Evolutionary conservation across 2,888 invertebrate genomes (phyloP), one percentile per base, ranked within the genome.

Genomic region (Scotopteryx bipunctaria): DNA sequence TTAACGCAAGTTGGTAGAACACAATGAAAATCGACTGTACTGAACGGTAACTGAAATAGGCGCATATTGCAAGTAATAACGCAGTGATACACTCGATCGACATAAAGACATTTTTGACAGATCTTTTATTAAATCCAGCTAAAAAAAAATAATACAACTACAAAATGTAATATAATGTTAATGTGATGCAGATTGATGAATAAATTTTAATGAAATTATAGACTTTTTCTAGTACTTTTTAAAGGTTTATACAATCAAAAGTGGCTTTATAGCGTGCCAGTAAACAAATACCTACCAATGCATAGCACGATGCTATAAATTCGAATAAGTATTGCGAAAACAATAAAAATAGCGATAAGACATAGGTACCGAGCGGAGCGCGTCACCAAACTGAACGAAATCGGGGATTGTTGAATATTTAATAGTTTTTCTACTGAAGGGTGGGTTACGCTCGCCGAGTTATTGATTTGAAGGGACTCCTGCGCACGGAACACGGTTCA

Each of bases 291-390:
- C 88, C 67, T 81, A 90, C 89, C 88, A 89, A 76, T 76, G 88
- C 89, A 90, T 90, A 74, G 75, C 82, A 80, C 78, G 78, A 64
- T 62, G 64, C 61, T 78, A 75, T 76, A 79, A 78, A 74, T 69
- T 60, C 51, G 72, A 84, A 86, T 88, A 86, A 86, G 82, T 87
- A 86, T 83, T 69, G 66, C 67, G 46, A 61, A 81, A 86, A 86
- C 86, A 77, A 88, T 87, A 86, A 88, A 87, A 81, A 61, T 44
- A 23, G 73, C 83, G 88, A 89, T 88, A 88, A 88, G 78, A 49
- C 46, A 50, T 42, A 45, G 45, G 49, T 31, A 38, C 33, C 25
- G 71, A 74, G 64, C 67, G 70, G 67, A 74, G 76, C 56, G 66
- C 73, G 63, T 61, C 56, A 58, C 68, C 63, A 53, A 57, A 75